Base-by-base conservation (phyloP, 2,797 vertebrate species). In the Alcedo atthis region DNA sequence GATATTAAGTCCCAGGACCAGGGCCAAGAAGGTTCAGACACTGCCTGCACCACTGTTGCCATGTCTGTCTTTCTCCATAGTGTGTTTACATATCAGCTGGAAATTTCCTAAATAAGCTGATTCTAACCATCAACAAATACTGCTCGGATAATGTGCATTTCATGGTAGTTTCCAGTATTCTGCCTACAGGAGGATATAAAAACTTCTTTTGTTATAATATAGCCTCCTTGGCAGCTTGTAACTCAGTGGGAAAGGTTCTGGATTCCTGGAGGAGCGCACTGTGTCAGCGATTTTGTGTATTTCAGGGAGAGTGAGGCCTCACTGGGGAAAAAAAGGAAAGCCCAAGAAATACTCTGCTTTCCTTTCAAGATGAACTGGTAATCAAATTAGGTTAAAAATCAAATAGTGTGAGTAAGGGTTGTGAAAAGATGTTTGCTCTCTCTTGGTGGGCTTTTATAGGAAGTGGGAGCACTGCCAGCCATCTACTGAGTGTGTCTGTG, bases 281-380 rank as follows among this genome's bases (percentile, higher is more conserved):
- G 92, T 95, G 94, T 93, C 92, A 96, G 94, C 92, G 16, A 90
- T 95, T 96, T 95, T 86, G 73, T 53, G 70, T 67, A 93, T 92
- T 92, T 88, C 70, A 89, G 80, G 83, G 86, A 82, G 63, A 4
- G 54, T 18, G 81, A 94, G 81, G 71, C 61, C 84, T 70, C 69
- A 81, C 53, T 77, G 58, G 76, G 93, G 90, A 88, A 63, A 88
- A 83, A 89, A 90, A 67, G 21, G 66, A 83, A 92, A 94, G 28
- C 35, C 68, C 0, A 0, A 66, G 76, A 66, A 91, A 73, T 91
- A 51, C 26, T 73, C 14, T 30, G 19, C 35, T 59, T 40, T 90
- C 20, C 35, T 75, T 74, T 87, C 51, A 59, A 75, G 67, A 86
- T 32, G 24, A 87, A 57, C 15, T 3, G 1, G 16, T n/a, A 61